A percentile compares a stretch with the other conserved stretches of the same genome.
Conservation (phyloP, 2,113 vertebrate species). For the Lepus timidus region DNA sequence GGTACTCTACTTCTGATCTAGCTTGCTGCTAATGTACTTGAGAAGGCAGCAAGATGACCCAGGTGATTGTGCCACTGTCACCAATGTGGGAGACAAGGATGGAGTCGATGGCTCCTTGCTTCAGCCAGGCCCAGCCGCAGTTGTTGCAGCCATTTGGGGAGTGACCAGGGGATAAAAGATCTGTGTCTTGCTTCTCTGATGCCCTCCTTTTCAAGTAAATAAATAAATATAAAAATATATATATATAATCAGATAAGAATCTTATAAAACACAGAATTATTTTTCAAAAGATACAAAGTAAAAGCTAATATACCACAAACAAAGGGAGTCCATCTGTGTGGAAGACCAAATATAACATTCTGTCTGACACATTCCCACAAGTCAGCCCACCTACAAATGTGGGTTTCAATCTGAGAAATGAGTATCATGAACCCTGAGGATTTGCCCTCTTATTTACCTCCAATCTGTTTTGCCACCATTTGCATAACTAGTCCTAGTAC, state of each 20-base stretch:
- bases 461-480: slow-evolving; percentile 8
- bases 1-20: too few species aligned
- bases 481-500: not conserved
- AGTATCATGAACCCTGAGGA: not conserved
- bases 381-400: slow-evolving; percentile 25
- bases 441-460: not conserved
- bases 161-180: too few species aligned
- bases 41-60: too few species aligned
- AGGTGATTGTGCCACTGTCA: too few species aligned
- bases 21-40: too few species aligned
- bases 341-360: slow-evolving; percentile 56
- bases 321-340: slow-evolving; percentile 20
- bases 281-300: slow-evolving; percentile 42
- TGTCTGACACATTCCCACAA: slow-evolving; percentile 46
- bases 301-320: slow-evolving; percentile 59
- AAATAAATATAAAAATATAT: too few species aligned
- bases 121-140: too few species aligned
- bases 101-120: too few species aligned
- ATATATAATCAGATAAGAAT: slow-evolving; percentile 5
- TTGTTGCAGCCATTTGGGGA: too few species aligned
- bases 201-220: too few species aligned
- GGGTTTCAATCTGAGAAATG: slow-evolving; percentile 27
- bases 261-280: slow-evolving; percentile 1
- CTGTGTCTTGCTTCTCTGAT: too few species aligned
- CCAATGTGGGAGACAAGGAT: too few species aligned